phyloP scores from a whole-genome alignment of 2,113 vertebrate species.

The Butorides virescens region DNA sequence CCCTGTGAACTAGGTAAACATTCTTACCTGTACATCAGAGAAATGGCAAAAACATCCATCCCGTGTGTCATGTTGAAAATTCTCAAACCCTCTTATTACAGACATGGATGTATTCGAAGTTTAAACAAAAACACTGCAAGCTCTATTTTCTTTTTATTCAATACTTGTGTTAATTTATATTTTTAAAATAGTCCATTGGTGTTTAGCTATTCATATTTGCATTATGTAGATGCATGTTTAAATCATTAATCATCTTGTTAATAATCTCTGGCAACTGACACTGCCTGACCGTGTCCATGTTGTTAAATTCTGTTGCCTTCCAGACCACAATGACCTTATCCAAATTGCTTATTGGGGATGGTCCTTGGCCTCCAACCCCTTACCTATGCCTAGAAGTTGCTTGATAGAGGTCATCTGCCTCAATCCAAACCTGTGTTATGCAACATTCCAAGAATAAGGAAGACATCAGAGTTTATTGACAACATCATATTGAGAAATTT shows the following conservation, averaged over 20 bases:
- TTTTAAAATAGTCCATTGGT: neutral
- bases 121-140: neutral
- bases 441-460: neutral
- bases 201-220: neutral
- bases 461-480: neutral
- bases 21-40: neutral
- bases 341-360: neutral
- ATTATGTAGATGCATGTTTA: neutral
- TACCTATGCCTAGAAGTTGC: neutral
- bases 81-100: neutral
- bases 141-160: neutral
- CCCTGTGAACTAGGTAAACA: neutral
- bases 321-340: neutral
- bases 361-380: neutral
- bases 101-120: neutral
- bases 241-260: neutral
- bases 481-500: neutral
- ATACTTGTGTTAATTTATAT: neutral
- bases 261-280: neutral
- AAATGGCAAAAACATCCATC: neutral
- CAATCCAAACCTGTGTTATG: neutral
- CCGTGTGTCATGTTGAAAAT: neutral
- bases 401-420: neutral
- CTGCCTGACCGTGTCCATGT: neutral
- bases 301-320: neutral